These are phyloP conservation scores for Callospermophilus lateralis DNA, from an alignment of 2,113 vertebrate species.

Conservation along the genomic window DNA sequence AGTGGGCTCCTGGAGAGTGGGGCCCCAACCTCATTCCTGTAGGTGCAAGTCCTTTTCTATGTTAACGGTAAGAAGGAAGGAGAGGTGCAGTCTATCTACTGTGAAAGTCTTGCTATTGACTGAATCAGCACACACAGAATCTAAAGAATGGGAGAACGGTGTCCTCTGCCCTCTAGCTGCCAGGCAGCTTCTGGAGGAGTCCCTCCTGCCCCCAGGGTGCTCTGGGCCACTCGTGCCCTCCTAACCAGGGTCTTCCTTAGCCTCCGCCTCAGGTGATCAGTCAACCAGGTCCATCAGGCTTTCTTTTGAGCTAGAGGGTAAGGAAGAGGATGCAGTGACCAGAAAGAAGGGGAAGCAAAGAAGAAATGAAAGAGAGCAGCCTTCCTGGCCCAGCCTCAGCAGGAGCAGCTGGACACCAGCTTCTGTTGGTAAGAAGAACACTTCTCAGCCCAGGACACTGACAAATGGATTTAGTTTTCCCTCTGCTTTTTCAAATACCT, in stretches of 20 bases:
- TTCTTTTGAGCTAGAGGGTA: background rate
- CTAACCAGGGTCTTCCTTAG: background rate
- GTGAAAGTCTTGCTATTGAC: background rate
- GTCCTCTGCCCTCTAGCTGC: background rate
- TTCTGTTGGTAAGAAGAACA: background rate
- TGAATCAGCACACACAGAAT: background rate
- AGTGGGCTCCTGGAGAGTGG: background rate
- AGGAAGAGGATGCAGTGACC: too few relatives aligned
- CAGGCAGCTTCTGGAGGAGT: background rate
- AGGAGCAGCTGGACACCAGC: background rate
- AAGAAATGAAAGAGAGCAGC: background rate
- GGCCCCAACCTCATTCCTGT: background rate
- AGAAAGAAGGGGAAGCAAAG: background rate
- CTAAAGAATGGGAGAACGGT: background rate
- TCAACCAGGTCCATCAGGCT: background rate
- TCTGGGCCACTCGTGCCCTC: background rate
- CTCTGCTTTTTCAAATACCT: background rate
- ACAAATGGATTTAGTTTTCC: background rate
- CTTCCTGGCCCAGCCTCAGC: background rate
- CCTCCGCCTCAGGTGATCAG: background rate
- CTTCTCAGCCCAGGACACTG: background rate
- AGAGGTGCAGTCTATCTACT: background rate
- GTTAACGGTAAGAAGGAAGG: background rate
- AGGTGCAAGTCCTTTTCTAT: background rate
- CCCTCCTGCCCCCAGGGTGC: too few relatives aligned